Evolutionary conservation across 1,140 invertebrate species (phyloP).

Genomic region (Cydia fagiglandana): DNA sequence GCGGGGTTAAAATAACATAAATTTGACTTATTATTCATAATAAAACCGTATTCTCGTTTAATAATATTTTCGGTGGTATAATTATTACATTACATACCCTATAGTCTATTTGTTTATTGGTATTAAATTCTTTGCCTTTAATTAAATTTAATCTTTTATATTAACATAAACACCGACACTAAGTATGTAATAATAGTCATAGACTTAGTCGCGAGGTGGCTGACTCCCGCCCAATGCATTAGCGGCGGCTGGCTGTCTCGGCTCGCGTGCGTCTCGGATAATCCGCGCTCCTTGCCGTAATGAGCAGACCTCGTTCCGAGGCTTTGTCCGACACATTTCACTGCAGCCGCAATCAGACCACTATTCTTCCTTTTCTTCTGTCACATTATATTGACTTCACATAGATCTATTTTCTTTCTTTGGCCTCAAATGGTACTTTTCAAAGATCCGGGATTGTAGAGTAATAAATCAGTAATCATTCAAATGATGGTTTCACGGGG

Average conservation of each 20-base stretch:
- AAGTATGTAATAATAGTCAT: background rate
- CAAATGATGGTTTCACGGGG: constrained; percentile 10
- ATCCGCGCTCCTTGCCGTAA: constrained; percentile 25
- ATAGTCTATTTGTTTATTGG: no score
- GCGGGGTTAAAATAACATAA: background rate
- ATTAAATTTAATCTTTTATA: background rate
- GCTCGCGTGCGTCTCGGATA: constrained; percentile 18
- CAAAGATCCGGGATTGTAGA: background rate
- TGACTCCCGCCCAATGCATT: background rate
- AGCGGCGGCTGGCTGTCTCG: background rate
- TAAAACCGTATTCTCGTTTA: no score
- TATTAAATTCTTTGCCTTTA: no score
- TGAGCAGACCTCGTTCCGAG: constrained; percentile 2
- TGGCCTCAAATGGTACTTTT: background rate
- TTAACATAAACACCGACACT: background rate
- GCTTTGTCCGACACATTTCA: constrained; percentile 24
- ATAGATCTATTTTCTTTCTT: background rate
- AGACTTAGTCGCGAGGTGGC: background rate
- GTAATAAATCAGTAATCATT: background rate
- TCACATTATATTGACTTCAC: background rate
- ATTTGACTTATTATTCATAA: background rate
- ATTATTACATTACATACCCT: no score
- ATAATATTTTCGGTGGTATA: no score
- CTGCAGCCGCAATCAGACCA: constrained; percentile 25
- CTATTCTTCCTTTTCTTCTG: constrained; percentile 30